Evolutionary conservation across 2,888 invertebrate genomes (phyloP), one percentile per base, ranked within the genome.

Genomic region (Acanthococcus lagerstroemiae): DNA sequence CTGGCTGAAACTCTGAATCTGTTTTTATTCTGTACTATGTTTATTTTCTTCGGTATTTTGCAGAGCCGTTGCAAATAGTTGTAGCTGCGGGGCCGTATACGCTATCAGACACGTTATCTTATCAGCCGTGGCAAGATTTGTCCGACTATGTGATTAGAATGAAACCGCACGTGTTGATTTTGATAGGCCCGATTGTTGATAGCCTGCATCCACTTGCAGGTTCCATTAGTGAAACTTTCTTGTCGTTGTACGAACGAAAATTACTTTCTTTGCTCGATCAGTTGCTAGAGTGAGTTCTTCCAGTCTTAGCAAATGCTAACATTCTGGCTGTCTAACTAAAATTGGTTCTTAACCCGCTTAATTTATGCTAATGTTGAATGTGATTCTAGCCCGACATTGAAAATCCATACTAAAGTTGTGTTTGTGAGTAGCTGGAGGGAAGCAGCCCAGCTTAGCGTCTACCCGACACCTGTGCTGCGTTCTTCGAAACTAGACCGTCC

Each of bases 181-280:
- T 95, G 72, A 82, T 87, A 12, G 95, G 95, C 0, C 94, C 95
- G 0, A 90, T 94, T 74, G 75, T 94, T 61, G 91, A 93, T 73
- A 78, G 80, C 9, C 81, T 82, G 22, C 86, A 88, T 75, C 76
- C 80, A 15, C 78, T 82, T 67, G 78, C 88, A n/a, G 44, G 22
- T 15, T 75, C 78, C 0, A 78, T 88, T 71, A 81, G 82, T 0
- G 84, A 85, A 71, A 83, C 86, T 0, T 90, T 83, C 75, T 86
- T 87, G 65, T 80, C 84, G 1, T 82, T 87, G 72, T 93, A 93
- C 74, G 83, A 87, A 67, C 83, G 82, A 72, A 78, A 88, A 69
- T 75, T 37, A 37, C n/a, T 3, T 9, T 15, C 12, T 37, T 37
- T 37, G 37, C n/a, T 37, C 12, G n/a, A 37, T 37, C 37, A n/a